Percentiles rank a stretch among this genome's conserved stretches.
Conservation (phyloP, 2,113 vertebrate species). For the Bos indicus region DNA sequence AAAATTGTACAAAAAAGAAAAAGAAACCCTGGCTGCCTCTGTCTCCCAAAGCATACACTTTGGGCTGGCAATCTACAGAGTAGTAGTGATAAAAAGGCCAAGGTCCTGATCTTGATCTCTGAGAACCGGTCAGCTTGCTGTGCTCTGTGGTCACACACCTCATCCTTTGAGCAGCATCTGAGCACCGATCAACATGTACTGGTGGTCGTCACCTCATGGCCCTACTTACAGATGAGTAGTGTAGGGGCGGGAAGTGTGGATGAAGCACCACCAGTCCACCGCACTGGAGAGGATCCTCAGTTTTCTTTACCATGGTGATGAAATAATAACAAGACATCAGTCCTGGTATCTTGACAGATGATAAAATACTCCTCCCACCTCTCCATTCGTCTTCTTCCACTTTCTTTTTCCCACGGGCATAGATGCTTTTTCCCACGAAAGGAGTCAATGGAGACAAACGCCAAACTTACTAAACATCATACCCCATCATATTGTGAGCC, state of each 20-base stretch:
- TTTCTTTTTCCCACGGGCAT: background rate
- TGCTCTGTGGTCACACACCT: background rate
- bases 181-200: background rate
- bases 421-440: background rate
- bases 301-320: background rate
- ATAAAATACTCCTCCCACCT: background rate
- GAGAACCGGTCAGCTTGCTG: background rate
- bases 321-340: background rate
- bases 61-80: background rate
- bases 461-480: background rate
- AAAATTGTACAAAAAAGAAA: background rate
- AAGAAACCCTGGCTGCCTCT: background rate
- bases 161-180: background rate
- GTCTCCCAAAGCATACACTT: background rate
- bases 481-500: background rate
- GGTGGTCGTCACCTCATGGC: background rate
- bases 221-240: background rate
- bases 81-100: background rate
- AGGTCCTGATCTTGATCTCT: background rate
- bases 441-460: background rate
- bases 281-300: background rate
- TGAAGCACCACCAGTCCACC: background rate
- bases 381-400: background rate
- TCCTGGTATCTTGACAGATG: background rate
- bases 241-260: fast-evolving